Evolutionary conservation across 2,888 invertebrate species (phyloP), one percentile per base, ranked within the genome.

Genomic region (Poecilus cupreus): DNA sequence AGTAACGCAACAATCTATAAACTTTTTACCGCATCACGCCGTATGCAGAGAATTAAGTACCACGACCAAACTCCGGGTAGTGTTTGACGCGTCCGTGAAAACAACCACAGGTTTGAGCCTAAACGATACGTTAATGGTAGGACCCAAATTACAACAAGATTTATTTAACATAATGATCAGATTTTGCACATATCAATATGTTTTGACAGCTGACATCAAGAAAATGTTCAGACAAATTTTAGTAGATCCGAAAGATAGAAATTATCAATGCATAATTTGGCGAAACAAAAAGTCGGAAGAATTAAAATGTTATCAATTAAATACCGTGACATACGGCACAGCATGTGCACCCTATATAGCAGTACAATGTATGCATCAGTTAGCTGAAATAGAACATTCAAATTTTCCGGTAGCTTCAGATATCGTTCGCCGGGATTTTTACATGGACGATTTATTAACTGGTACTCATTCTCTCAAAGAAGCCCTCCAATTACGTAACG

Each of bases 61-160:
- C 2, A 86, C 85, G 3, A 86, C 86, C 4, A 85, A 84, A 64
- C 79, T 84, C 24, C 68, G 85, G 13, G 84, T 85, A 6, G 85
- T 86, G 5, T 86, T 86, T 81, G 84, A 86, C 78, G 84, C 81
- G 24, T 83, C 83, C 0, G 82, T 81, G 0, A 82, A 81, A 78
- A 82, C 83, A 6, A 46, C 20, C 3, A 70, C 82, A 2, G 83
- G 84, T 6, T 2, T 82, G 10, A 84, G 84, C 11, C 79, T 85
- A 5, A 85, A 85, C 60, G 84, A 86, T 51, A 60, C 82, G 4
- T 82, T 82, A 22, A 74, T 82, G 22, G 68, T 78, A 20, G 85
- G 85, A 6, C 83, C 84, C 16, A 82, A 60, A 8, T 80, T 85
- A 22, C 85, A 85, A 68, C 54, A 83, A 13, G 83, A 85, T 78